Base-by-base conservation (phyloP, 2,797 vertebrate genomes). In the Rhyacichthys aspro region DNA sequence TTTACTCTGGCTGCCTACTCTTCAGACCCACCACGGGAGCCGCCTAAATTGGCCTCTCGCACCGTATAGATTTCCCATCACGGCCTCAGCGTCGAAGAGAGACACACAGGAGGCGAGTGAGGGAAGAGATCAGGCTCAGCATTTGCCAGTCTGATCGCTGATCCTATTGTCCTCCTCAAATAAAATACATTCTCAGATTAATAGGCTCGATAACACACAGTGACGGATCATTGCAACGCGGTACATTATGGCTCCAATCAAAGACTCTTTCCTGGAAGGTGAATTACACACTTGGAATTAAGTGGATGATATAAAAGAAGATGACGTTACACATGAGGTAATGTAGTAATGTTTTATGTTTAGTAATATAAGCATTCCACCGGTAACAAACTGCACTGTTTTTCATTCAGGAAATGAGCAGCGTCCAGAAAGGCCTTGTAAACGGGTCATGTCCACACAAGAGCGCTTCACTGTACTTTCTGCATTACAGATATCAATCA, bases 1-100 rank as follows among this genome's bases (percentile, higher is more conserved):
- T 88, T 92, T 89, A 83, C 81, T 70, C 83, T 61, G 76, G 76
- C 72, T 76, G n/a, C n/a, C n/a, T 65, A 43, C 78, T 79, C 72
- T 71, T 83, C 79, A 84, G 84, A 79, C 75, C 81, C 86, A 84
- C 82, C 68, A 79, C 48, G 73, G 79, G 75, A 90, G 84, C 74
- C 72, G 72, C 74, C 84, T n/a, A 91, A 91, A 92, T 91, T 88
- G 90, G 88, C 86, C 86, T 88, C 84, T 88, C 83, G 67, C 88
- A 87, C 80, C 78, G 63, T 91, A 90, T 90, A 85, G 88, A 92
- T 92, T 92, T 91, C 82, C 89, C 90, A 91, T 92, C 91, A 88
- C 82, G 16, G 71, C 44, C 72, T 6, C 74, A 36, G 84, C 79
- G 76, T 90, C 89, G 88, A 83, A 90, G 85, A 79, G 88, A 92